Evolutionary conservation across 2,113 vertebrate genomes (phyloP), one percentile per base, ranked within the genome.

Genomic region (Ancistrus triradiatus): DNA sequence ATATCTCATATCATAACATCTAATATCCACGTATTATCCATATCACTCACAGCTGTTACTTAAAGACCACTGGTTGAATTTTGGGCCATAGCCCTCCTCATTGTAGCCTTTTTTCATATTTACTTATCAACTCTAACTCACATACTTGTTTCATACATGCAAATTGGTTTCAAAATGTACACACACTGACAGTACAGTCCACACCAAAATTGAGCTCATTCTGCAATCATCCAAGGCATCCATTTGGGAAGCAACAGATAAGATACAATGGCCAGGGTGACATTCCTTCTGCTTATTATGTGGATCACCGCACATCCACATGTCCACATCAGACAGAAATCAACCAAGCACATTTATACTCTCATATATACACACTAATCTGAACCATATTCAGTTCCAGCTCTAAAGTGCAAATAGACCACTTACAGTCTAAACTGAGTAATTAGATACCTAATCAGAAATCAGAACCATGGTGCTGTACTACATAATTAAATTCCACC

Each of bases 341-440:
- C 43, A 53, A 22, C 22, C 51, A 50, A 19, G 43, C 22, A 59
- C n/a, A n/a, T n/a, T n/a, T 55, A 53, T 15, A 38, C 21, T 40
- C 6, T 8, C 24, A 21, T 51, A 37, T 42, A 49, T 31, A 63
- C 21, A 43, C 40, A 35, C 27, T 50, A 57, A 69, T 74, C 57
- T 14, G 74, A 72, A 72, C 66, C 63, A 64, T 78, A 72, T 76
- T 80, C 72, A 70, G 66, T 80, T 82, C 72, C 78, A 83, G 77
- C 80, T 77, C 55, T 68, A 67, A 38, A 77, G 82, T 86, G 84
- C 82, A 87, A 87, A 86, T 89, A 80, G 81, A 75, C 82, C 78
- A 85, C 81, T 88, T 87, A 88, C 83, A 83, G 75, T 83, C 78
- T 86, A 87, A 88, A 89, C 74, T 84, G 80, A 60, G 81, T 76